Base-by-base conservation (phyloP, 2,888 invertebrate species). In the Acanthosepion lycidas region DNA sequence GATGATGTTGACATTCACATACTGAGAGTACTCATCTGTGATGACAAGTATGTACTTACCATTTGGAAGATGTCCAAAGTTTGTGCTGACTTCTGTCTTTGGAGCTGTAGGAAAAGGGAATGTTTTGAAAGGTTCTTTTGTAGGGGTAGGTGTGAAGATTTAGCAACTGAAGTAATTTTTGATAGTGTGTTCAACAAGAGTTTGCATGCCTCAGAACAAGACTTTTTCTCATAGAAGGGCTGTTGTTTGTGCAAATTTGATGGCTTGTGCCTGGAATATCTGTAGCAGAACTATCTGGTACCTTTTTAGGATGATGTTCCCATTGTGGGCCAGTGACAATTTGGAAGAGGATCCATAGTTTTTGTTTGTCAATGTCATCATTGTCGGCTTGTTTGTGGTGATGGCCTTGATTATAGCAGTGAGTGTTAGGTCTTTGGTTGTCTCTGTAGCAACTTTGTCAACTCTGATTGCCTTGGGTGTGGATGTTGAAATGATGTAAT, bases 401-500 rank as follows among this genome's bases (percentile, higher is more conserved):
- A 95, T 91, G 28, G 94, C 91, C 3, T 93, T 51, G 91, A 93
- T 94, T 8, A 94, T 94, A 64, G 94, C 94, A 78, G 94, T 91
- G 1, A 96, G 92, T 49, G 95, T 96, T 48, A 94, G 93, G 94
- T 96, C 96, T 1, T 93, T 94, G 6, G 51, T 33, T 26, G 95
- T 95, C 23, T 94, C 96, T 42, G 3, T 64, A 64, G 95, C 95
- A 0, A 96, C 95, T 94, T 96, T 95, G n/a, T 95, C 95, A 18
- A 96, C 42, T 78, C 95, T 95, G 95, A 96, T 96, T 64, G 96
- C 96, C 91, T 95, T 95, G 20, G 95, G 95, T 9, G 95, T 94
- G 18, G 95, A 92, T 20, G 95, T 92, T 26, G 94, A 55, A 0
- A 95, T 59, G 18, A 96, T 92, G 94, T 95, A 96, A 78, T 95